Base-by-base conservation (phyloP, 2,888 invertebrate genomes). In the Sthenelais limicola region DNA sequence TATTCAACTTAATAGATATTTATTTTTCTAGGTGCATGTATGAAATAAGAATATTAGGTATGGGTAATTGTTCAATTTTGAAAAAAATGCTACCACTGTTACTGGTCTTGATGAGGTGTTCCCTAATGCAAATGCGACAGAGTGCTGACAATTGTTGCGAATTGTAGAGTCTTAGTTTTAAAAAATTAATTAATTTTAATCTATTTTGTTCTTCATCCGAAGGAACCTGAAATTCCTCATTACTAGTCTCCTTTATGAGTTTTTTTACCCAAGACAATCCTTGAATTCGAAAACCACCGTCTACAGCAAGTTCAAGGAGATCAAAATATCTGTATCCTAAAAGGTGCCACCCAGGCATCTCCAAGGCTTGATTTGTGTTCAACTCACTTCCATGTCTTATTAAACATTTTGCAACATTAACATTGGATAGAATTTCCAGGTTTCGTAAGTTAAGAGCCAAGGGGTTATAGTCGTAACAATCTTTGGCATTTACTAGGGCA, bases 21-120 rank as follows among this genome's bases (percentile, higher is more conserved):
- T 28, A 70, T 35, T 70, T 56, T 30, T 70, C 70, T 43, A 70
- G 28, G n/a, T 54, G 33, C 4, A 70, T 35, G 32, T 51, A 70
- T 28, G 56, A 28, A 15, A 70, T 54, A 3, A 70, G 38, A 28
- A 38, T 21, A 30, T 9, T 26, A 15, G 70, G 70, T 21, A 70
- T 43, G 18, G 70, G 70, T 47, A 70, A 28, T 38, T 43, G 49
- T n/a, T 70, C 54, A 18, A 70, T 54, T 28, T 52, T 38, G 43
- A 54, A 70, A 28, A 54, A 70, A 30, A 70, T 70, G 30, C 70
- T 70, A 18, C 54, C 70, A 35, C 70, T 56, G 9, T 70, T 52
- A 30, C 54, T 52, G 43, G 56, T 35, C 15, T 9, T 24, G n/a
- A 51, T 54, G 5, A 70, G 28, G 28, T 51, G 24, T 9, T 26